Base-by-base conservation (phyloP, 2,888 invertebrate genomes). In the Caenorhabditis sp. region DNA sequence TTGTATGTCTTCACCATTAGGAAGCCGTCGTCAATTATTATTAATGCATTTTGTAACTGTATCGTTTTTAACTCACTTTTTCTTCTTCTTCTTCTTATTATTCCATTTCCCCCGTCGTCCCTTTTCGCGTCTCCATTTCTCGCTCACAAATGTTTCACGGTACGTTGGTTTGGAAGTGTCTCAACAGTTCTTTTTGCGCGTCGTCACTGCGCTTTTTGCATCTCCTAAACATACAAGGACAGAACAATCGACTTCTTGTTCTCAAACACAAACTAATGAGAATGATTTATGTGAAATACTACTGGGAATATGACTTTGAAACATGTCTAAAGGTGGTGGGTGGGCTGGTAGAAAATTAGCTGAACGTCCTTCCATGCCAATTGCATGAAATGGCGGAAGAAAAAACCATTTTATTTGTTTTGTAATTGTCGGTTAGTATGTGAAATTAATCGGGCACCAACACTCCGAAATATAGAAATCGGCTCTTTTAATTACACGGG, bases 401-500 rank as follows among this genome's bases (percentile, higher is more conserved):
- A 70, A 68, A 70, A 70, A 43, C 52, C 52, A 59, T 53, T 61
- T 70, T 59, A 70, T 70, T 70, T 70, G 70, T 70, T 70, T 70
- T 70, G 70, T 70, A 70, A 70, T 70, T 70, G 70, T 59, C 70
- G 59, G 70, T 70, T 70, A 70, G 70, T 70, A 70, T 70, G 70
- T 52, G 59, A 70, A 59, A 70, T 70, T 59, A 59, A 66, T 50
- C 66, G 66, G 15, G 48, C 37, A 20, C 41, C 20, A 56, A 27
- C 45, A 39, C 17, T 48, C 41, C 56, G 56, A 53, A 70, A 68
- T 65, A 65, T 65, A 17, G 55, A 17, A 58, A 53, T 53, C 53
- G 59, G 45, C 41, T 43, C 15, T 30, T 52, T 52, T 70, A 70
- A 70, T 70, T 70, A 70, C 70, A 70, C 26, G 13, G 37, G 55